Conservation (phyloP, 2,888 invertebrate species). For the Dorcus hopei region DNA sequence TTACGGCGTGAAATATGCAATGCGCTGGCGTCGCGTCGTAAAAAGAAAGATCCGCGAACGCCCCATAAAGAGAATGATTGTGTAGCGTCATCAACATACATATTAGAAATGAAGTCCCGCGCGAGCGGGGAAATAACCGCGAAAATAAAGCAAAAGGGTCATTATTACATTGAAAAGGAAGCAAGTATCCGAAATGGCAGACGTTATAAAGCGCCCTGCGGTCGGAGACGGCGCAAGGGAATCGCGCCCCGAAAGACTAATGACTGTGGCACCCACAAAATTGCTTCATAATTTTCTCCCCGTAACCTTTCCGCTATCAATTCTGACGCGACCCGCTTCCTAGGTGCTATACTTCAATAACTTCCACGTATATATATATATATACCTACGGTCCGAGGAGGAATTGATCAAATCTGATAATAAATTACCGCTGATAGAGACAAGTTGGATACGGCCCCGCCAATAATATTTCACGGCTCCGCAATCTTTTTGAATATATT, state of each 20-base stretch:
- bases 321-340: conserved; percentile 34
- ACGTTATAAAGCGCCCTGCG: conserved; percentile 22
- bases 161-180: neutral
- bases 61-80: no score
- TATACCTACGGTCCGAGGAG: conserved; percentile 5
- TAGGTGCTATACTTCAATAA: conserved; percentile 35
- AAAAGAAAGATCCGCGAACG: no score
- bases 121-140: neutral
- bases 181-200: conserved; percentile 17
- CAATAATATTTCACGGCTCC: conserved; percentile 9
- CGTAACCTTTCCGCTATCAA: conserved; percentile 50
- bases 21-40: no score
- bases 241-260: conserved; percentile 41
- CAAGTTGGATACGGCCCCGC: conserved; percentile 9
- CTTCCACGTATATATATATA: conserved; percentile 21
- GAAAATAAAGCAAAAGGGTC: neutral
- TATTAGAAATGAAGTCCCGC: neutral
- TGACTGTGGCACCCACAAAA: conserved; percentile 48
- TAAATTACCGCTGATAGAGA: conserved; percentile 14
- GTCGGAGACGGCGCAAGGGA: conserved; percentile 4
- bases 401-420: conserved; percentile 9
- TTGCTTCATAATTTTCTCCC: conserved; percentile 50
- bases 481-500: neutral
- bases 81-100: neutral
- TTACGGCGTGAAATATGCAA: no score